A percentile compares a stretch with the other conserved stretches of the same genome.
Conservation (phyloP, 2,797 vertebrate genomes). For the Protonibea diacanthus region DNA sequence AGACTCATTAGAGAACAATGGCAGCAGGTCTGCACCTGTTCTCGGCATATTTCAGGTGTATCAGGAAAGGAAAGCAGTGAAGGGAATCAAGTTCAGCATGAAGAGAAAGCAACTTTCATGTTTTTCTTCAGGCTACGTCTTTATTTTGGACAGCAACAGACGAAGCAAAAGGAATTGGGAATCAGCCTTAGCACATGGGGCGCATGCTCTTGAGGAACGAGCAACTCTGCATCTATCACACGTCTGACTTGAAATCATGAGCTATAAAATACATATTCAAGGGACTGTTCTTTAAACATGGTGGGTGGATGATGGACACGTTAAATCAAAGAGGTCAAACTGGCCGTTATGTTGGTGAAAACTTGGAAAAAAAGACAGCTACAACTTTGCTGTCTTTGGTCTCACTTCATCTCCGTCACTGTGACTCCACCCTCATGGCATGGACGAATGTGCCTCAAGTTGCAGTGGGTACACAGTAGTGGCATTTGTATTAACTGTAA, state of each 20-base stretch:
- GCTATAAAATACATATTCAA: not conserved
- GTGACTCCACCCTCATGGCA: not conserved
- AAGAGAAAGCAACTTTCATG: not conserved
- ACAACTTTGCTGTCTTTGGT: not conserved
- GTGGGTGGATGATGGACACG: too few species aligned
- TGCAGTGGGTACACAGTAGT: not conserved
- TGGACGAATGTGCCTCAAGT: not conserved
- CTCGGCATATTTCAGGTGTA: not conserved
- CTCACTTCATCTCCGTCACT: not conserved
- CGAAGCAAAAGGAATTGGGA: too few species aligned
- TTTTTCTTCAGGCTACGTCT: too few species aligned
- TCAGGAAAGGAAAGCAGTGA: not conserved
- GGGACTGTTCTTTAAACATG: not conserved
- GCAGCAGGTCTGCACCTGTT: not conserved
- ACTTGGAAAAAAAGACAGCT: too few species aligned
- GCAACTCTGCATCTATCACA: too few species aligned
- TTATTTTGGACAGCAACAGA: too few species aligned
- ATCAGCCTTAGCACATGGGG: too few species aligned
- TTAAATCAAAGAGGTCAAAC: not conserved
- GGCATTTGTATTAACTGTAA: conserved; percentile 13
- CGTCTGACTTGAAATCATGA: not conserved
- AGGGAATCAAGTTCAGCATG: not conserved
- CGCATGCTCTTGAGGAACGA: too few species aligned
- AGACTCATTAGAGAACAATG: not conserved
- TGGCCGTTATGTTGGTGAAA: not conserved